These are phyloP conservation scores for Epinephelus moara DNA, from an alignment of 2,113 vertebrate genomes.

Conservation along the genomic window DNA sequence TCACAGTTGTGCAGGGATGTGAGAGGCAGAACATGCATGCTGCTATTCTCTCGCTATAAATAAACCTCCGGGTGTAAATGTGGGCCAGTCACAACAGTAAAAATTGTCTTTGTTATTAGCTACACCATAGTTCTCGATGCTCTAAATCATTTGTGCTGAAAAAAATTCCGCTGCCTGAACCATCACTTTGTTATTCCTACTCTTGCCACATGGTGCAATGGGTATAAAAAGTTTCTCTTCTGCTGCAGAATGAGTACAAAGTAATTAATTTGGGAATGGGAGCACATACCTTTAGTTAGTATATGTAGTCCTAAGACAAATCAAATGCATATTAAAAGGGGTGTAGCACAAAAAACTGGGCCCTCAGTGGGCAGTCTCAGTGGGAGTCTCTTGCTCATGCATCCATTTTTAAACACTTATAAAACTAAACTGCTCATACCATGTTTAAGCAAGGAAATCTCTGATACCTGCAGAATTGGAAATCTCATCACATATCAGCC, in stretches of 20 bases:
- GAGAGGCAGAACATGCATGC: slow-evolving; percentile 8
- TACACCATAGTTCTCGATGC: background rate
- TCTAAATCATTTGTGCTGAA: slow-evolving; percentile 27
- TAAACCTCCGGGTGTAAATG: slow-evolving; percentile 13
- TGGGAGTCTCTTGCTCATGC: background rate
- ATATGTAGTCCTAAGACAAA: slow-evolving; percentile 6
- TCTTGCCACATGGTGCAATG: background rate
- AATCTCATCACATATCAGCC: background rate
- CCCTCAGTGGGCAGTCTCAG: background rate
- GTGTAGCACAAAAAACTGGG: background rate
- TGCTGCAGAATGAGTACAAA: slow-evolving; percentile 26
- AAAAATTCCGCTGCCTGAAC: background rate
- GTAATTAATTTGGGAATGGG: slow-evolving; percentile 31
- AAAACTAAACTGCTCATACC: background rate
- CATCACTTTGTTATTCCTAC: background rate
- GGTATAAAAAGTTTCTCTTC: slow-evolving; percentile 5
- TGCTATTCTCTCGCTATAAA: slow-evolving; percentile 19
- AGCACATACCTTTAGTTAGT: slow-evolving; percentile 18
- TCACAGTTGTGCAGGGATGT: slow-evolving; percentile 19
- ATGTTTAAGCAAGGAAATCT: background rate
- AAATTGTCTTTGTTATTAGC: slow-evolving; percentile 17
- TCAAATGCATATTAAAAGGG: background rate
- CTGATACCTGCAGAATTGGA: background rate
- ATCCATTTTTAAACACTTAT: background rate
- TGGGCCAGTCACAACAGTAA: slow-evolving; percentile 17